Evolutionary conservation across 2,888 invertebrate genomes (phyloP), one percentile per base, ranked within the genome.

Genomic region (Lycia hirtaria): DNA sequence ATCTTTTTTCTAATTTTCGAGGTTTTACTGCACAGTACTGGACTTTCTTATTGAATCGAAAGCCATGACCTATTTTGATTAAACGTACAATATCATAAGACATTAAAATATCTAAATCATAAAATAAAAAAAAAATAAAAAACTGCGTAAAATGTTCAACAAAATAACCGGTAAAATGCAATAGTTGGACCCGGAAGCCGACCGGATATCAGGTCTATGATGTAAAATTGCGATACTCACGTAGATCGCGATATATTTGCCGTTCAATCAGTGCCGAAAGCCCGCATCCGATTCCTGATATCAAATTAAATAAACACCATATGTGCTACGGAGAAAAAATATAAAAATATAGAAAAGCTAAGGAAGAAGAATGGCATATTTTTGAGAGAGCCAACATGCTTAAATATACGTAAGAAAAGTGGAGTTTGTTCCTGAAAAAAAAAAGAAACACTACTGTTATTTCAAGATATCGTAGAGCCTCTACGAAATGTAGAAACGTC

Each of bases 181-280:
- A 43, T 49, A 55, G 43, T 26, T 24, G 17, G 17, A 14, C 19
- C 30, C 35, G n/a, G 41, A 55, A 47, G 38, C 28, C 26, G n/a
- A 19, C 45, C 14, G 32, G 41, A 22, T 37, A 47, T 47, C 35
- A 26, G 41, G 48, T 40, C 40, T 24, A 19, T 22, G 17, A 24
- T 30, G 43, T 24, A 51, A 38, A 10, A 56, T 50, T 51, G 38
- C 56, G 44, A 37, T 50, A 15, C 43, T 14, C 22, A 24, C 12
- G 28, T 26, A 38, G 38, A 41, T 17, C 32, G 17, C 37, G 14
- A 30, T 33, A 56, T 56, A 51, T 53, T 54, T 48, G 30, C 60
- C 28, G 56, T 53, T 50, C 62, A 60, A 62, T 60, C 62, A 54
- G 24, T 3, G n/a, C 37, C 45, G 44, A 52, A 44, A 58, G 54